phyloP scores from a whole-genome alignment of 2,797 vertebrate genomes.

The Rhinichthys osculus region DNA sequence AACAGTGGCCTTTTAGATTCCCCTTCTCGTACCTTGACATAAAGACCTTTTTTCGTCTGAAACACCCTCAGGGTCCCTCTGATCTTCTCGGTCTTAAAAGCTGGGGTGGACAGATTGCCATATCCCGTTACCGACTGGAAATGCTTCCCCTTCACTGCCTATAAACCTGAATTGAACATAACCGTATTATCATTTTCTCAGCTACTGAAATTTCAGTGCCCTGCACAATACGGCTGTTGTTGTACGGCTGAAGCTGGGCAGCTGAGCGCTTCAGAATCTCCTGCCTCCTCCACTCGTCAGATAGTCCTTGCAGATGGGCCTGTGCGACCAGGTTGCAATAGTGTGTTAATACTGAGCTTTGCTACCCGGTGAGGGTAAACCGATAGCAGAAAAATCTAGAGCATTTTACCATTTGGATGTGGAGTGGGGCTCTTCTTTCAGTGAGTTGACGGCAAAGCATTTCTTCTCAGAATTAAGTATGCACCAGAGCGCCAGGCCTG shows the following conservation, averaged over 20 bases:
- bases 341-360: constrained; percentile 43
- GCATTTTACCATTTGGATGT: constrained; percentile 57
- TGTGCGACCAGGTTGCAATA: background rate
- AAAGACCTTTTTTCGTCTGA: constrained; percentile 45
- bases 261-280: constrained; percentile 20
- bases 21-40: background rate
- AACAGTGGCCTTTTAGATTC: constrained; percentile 26
- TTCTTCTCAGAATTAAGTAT: constrained; percentile 58
- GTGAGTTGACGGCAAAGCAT: constrained; percentile 53
- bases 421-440: constrained; percentile 58
- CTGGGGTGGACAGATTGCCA: constrained; percentile 31
- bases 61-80: constrained; percentile 25
- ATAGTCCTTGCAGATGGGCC: constrained; percentile 28
- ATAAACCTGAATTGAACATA: constrained; percentile 56
- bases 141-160: constrained; percentile 33
- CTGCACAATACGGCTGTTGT: constrained; percentile 75
- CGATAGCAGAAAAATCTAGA: constrained; percentile 64
- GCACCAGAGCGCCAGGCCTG: constrained; percentile 35
- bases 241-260: constrained; percentile 24
- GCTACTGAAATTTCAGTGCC: constrained; percentile 71
- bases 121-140: constrained; percentile 56
- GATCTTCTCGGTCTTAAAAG: constrained; percentile 44
- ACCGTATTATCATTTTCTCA: constrained; percentile 71
- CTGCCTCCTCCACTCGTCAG: background rate
- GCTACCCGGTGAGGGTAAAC: constrained; percentile 47